Percentiles rank a stretch among this genome's conserved stretches.
Evolutionary conservation across 2,888 invertebrate species (phyloP).

Genomic region (Eristalis tenax): DNA sequence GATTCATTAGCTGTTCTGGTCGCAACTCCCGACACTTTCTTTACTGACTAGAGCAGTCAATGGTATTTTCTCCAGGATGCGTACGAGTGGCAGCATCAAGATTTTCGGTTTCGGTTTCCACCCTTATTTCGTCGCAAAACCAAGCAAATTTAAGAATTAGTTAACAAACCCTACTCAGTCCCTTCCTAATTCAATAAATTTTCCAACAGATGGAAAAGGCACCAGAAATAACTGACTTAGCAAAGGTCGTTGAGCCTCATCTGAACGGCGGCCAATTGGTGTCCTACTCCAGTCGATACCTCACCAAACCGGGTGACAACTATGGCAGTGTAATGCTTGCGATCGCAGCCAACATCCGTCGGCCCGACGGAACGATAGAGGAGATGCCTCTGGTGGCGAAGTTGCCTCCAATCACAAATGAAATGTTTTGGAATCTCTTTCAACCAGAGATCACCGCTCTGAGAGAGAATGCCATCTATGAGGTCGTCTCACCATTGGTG

Average conservation of each 20-base stretch:
- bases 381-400: slow-evolving; percentile 83
- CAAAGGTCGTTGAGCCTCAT: slow-evolving; percentile 76
- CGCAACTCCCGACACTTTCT: too few species aligned
- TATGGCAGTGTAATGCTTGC: slow-evolving; percentile 84
- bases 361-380: slow-evolving; percentile 75
- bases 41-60: too few species aligned
- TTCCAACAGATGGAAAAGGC: slow-evolving; percentile 32
- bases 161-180: too few species aligned
- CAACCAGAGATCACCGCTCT: slow-evolving; percentile 83
- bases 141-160: too few species aligned
- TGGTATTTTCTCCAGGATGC: too few species aligned
- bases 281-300: slow-evolving; percentile 79
- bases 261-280: slow-evolving; percentile 77
- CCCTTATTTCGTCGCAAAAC: too few species aligned
- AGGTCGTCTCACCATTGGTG: slow-evolving; percentile 82
- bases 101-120: too few species aligned
- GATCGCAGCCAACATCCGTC: slow-evolving; percentile 77
- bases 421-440: slow-evolving; percentile 82
- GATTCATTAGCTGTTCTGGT: too few species aligned
- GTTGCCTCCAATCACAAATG: slow-evolving; percentile 83
- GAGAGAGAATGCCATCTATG: slow-evolving; percentile 84
- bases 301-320: slow-evolving; percentile 84
- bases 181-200: not conserved
- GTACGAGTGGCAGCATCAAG: too few species aligned
- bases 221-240: slow-evolving; percentile 77